These are phyloP conservation scores for Drosophila saltans DNA, from an alignment of 1,140 invertebrate species.

Conservation along the genomic window DNA sequence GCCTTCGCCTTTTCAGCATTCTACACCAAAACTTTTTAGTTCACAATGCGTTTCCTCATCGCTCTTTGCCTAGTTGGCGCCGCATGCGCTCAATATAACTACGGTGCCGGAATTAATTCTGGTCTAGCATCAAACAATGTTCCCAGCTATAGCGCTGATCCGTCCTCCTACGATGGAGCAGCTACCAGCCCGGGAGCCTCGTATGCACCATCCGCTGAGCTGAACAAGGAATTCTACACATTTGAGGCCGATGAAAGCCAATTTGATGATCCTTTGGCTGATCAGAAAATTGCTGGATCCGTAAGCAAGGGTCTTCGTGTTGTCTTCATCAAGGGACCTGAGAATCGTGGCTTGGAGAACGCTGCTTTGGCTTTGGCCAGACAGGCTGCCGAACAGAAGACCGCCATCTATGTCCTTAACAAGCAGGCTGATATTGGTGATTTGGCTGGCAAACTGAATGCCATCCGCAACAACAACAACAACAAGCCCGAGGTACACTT, in stretches of 20 bases:
- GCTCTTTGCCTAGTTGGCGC: constrained; percentile 70
- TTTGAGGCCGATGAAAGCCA: constrained; percentile 70
- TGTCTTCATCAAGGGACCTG: constrained; percentile 79
- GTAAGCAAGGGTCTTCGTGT: constrained; percentile 73
- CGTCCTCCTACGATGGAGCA: constrained; percentile 43
- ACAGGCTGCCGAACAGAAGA: constrained; percentile 69
- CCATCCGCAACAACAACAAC: constrained; percentile 55
- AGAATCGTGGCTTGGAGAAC: constrained; percentile 73
- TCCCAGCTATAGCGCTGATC: constrained; percentile 28
- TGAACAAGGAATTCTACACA: constrained; percentile 76
- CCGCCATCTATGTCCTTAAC: constrained; percentile 75
- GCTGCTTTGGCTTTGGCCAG: constrained; percentile 75
- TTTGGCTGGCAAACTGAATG: constrained; percentile 59
- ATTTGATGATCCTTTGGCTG: constrained; percentile 59
- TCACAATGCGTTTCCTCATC: constrained; percentile 66
- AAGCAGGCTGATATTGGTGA: constrained; percentile 67
- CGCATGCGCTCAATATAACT: constrained; percentile 75
- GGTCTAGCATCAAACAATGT: constrained; percentile 47
- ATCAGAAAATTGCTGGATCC: constrained; percentile 51
- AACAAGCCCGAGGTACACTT: constrained; percentile 76
- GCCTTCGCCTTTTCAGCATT: constrained; percentile 58
- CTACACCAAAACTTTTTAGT: constrained; percentile 14
- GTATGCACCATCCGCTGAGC: constrained; percentile 51
- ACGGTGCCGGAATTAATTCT: constrained; percentile 48
- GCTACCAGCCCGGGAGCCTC: constrained; percentile 36